Conservation (phyloP, 2,888 invertebrate genomes). For the Rugalucina vietnamica region DNA sequence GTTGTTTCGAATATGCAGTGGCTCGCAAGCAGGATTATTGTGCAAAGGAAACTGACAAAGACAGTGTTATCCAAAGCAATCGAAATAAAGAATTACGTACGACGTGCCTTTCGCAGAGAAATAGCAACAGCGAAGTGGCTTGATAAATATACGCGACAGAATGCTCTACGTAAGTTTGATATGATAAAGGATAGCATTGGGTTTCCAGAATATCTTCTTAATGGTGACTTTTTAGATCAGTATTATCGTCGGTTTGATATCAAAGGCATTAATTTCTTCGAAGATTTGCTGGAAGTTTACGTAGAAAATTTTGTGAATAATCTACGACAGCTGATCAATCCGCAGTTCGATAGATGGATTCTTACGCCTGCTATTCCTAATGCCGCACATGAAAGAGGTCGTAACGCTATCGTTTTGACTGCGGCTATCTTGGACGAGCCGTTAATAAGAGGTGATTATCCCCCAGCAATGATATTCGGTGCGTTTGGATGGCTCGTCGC, state of each 20-base stretch:
- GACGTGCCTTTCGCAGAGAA: not conserved
- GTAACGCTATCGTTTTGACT: slow-evolving; percentile 21
- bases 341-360: slow-evolving; percentile 20
- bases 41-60: not conserved
- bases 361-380: not conserved
- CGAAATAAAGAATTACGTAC: slow-evolving; percentile 16
- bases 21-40: slow-evolving; percentile 23
- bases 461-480: slow-evolving; percentile 29
- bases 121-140: slow-evolving; percentile 25
- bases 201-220: slow-evolving; percentile 9
- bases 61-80: not conserved
- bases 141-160: not conserved
- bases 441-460: slow-evolving; percentile 7
- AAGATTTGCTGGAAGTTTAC: slow-evolving; percentile 17
- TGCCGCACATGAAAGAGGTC: slow-evolving; percentile 20
- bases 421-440: slow-evolving; percentile 19
- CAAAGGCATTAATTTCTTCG: slow-evolving; percentile 9
- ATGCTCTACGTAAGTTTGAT: slow-evolving; percentile 12
- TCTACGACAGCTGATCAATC: not conserved
- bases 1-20: slow-evolving; percentile 13
- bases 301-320: slow-evolving; percentile 7
- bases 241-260: slow-evolving; percentile 8
- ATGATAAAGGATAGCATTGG: slow-evolving; percentile 16
- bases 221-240: not conserved
- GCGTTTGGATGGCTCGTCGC: slow-evolving; percentile 27